phyloP scores from a whole-genome alignment of 2,113 vertebrate genomes.

The Pluvianellus socialis region DNA sequence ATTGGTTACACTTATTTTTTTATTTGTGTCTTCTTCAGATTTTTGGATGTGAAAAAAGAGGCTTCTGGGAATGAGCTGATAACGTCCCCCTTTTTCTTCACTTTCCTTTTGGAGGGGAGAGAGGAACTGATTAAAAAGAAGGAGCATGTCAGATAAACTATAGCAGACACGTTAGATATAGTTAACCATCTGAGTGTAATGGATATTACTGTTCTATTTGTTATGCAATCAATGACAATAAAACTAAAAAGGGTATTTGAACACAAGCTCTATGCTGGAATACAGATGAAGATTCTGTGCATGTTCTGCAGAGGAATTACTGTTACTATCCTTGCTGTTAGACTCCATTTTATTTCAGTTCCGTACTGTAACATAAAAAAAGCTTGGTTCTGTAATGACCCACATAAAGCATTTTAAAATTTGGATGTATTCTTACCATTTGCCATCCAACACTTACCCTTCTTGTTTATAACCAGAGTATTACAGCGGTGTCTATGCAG shows the following conservation, averaged over 20 bases:
- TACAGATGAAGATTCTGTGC: neutral
- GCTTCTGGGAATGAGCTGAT: neutral
- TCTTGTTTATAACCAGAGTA: neutral
- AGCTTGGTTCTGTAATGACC: neutral
- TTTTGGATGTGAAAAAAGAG: neutral
- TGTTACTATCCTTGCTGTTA: neutral
- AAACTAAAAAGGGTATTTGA: neutral
- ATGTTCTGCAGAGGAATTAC: neutral
- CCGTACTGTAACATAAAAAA: neutral
- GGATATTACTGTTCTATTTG: neutral
- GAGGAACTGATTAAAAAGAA: neutral
- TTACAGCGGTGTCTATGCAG: neutral
- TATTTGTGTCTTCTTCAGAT: neutral
- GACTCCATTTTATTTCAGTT: neutral
- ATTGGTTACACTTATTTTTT: neutral
- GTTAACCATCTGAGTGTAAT: neutral
- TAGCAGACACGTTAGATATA: neutral
- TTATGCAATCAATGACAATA: neutral
- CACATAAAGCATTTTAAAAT: accelerated
- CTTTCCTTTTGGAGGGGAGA: neutral
- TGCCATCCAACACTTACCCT: neutral
- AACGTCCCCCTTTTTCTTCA: neutral
- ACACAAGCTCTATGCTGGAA: neutral
- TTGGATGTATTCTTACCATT: neutral
- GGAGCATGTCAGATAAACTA: neutral